Base-by-base conservation (phyloP, 2,888 invertebrate species). In the Tetragonisca angustula region DNA sequence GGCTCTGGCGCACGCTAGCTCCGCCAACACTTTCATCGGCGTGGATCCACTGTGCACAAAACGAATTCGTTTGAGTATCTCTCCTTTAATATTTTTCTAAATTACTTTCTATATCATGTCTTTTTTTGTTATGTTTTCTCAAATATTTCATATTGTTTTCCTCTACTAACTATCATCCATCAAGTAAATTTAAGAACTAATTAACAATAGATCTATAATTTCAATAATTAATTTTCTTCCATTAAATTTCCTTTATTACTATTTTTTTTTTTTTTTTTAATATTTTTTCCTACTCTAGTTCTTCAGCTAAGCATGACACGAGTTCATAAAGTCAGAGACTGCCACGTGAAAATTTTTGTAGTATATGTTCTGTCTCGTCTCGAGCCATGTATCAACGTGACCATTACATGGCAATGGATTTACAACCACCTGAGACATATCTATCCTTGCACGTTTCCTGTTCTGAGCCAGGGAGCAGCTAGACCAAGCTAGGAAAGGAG, bases 1-100 rank as follows among this genome's bases (percentile, higher is more conserved):
- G 0, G 93, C 94, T 76, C 94, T 92, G 2, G 94, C 94, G 70
- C 94, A 94, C 0, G 94, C 94, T 24, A 94, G 80, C 84, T 94
- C 94, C 3, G 94, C 94, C 32, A 94, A 81, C 2, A 94, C 92
- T 76, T 94, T 94, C 94, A 94, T 94, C 32, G 94, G 94, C 32
- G 93, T 92, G 6, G 94, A 94, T 69, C 93, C 94, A 86, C 94
- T 94, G 90, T 15, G 87, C 88, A 71, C 56, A 84, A 27, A 70
- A 81, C 36, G 5, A 21, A 24, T 36, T 43, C 0, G 43, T 43
- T 73, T 32, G 13, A 15, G 17, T n/a, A 59, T 59, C 32, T 32
- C 32, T 32, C 32, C 4, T 32, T 27, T 32, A 4, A 32, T n/a
- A 56, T 56, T 13, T 56, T 56, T n/a, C n/a, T 13, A 13, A 56